Percentiles rank a stretch among this genome's conserved stretches.
phyloP scores from a whole-genome alignment of 2,888 invertebrate species.

The Hydraecia micacea region DNA sequence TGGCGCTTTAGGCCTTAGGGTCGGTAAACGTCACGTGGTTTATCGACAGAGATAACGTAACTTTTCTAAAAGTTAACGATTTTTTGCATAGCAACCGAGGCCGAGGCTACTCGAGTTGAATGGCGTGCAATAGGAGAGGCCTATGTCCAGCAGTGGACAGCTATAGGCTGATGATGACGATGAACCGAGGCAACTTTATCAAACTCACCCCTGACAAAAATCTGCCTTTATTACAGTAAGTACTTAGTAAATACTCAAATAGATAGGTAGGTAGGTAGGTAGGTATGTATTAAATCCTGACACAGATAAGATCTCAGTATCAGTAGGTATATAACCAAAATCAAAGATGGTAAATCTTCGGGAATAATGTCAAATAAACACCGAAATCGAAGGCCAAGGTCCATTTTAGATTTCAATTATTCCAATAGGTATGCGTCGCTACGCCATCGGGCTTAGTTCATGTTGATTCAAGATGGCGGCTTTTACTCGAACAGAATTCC shows the following conservation, averaged over 20 bases:
- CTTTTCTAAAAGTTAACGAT: not conserved
- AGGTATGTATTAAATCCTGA: not conserved
- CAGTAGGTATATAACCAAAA: no score
- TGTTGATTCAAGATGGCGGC: slow-evolving; percentile 46
- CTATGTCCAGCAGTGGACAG: no score
- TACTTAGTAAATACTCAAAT: not conserved
- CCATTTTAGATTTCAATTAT: slow-evolving; percentile 29
- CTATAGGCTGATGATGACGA: no score
- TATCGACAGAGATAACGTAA: not conserved
- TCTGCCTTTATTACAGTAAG: no score
- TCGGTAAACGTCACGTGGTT: not conserved
- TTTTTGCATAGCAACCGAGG: not conserved
- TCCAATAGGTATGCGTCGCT: slow-evolving; percentile 35
- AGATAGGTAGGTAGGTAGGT: no score
- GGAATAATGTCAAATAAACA: slow-evolving; percentile 27
- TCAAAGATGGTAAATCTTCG: not conserved
- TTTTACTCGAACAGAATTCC: slow-evolving; percentile 18
- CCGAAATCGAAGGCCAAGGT: slow-evolving; percentile 42
- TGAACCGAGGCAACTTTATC: no score
- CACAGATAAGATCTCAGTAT: not conserved
- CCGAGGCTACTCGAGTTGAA: not conserved
- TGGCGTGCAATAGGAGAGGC: no score
- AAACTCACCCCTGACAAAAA: no score
- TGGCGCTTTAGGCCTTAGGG: not conserved
- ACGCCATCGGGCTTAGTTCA: slow-evolving; percentile 25